Base-by-base conservation (phyloP, 1,140 invertebrate species). In the Lepidurus arcticus region DNA sequence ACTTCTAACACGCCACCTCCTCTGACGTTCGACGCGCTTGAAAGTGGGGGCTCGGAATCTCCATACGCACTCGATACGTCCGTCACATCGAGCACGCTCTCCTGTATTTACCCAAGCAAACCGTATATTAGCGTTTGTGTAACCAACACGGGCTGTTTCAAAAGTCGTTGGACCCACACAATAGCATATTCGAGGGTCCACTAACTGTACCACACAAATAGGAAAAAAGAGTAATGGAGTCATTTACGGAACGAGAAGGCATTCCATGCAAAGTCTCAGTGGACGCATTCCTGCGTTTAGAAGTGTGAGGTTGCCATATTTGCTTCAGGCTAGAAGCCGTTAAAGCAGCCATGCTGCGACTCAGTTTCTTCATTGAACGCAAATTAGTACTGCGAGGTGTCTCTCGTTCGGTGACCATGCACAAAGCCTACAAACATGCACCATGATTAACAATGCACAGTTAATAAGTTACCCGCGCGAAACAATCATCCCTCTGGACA, bases 1-100 rank as follows among this genome's bases (percentile, higher is more conserved):
- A 96, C 90, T 84, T 97, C 94, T 75, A 98, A 86, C 78, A 89
- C 89, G 9, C 92, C 92, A 83, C 92, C 91, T 82, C 90, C 89
- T 76, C 85, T 76, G 44, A 76, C 43, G n/a, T 34, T 76, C 75
- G 75, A 44, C 24, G 75, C 42, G 13, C 8, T 44, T 0, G 75
- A 45, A n/a, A 47, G 47, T 1, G 44, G 43, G 42, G 43, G 73
- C 42, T 65, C 81, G 76, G 80, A 80, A 78, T 81, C 81, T 45
- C 80, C 81, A 74, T 80, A 82, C 42, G 79, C 79, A 42, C 77
- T 85, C 80, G 80, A 83, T 82, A 78, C 85, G 83, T 65, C 84
- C 84, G 81, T 80, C 74, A 82, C 80, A 79, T 86, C 86, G 78
- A 86, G 86, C 75, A 86, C 82, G 11, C 85, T 85, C 79, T 87